A percentile compares a stretch with the other conserved stretches of the same genome.
Conservation (phyloP, 2,113 vertebrate genomes). For the Ophiodon elongatus region DNA sequence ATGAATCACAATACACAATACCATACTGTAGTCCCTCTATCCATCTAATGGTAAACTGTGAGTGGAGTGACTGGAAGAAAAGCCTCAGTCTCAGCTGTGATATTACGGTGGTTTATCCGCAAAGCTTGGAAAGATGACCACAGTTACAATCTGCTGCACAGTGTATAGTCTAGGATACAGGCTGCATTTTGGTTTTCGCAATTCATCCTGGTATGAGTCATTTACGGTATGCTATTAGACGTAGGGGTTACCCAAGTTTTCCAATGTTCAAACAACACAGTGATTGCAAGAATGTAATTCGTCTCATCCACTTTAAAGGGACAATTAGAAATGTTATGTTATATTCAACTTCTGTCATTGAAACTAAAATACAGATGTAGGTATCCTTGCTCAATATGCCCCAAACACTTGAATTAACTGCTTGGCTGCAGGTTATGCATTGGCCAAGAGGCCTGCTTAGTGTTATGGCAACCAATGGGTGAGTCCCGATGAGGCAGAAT, state of each 20-base stretch:
- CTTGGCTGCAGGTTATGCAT: neutral
- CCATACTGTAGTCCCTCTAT: constrained; percentile 65
- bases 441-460: neutral
- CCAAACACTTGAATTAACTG: neutral
- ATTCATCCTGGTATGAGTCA: constrained; percentile 70
- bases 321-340: constrained; percentile 6
- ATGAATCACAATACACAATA: constrained; percentile 79
- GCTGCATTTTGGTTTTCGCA: constrained; percentile 68
- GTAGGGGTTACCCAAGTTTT: constrained; percentile 63
- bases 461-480: neutral
- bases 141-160: constrained; percentile 68
- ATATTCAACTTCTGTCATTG: neutral
- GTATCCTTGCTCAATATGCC: neutral
- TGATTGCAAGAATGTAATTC: constrained; percentile 31
- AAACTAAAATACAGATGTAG: neutral
- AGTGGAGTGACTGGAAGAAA: constrained; percentile 80
- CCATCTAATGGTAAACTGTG: constrained; percentile 76
- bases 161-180: constrained; percentile 68
- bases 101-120: constrained; percentile 75
- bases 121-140: constrained; percentile 71
- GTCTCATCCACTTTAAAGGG: neutral
- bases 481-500: neutral
- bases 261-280: constrained; percentile 46
- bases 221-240: constrained; percentile 71
- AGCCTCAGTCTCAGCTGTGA: constrained; percentile 78